Base-by-base conservation (phyloP, 2,797 vertebrate genomes). In the Vultur gryphus region DNA sequence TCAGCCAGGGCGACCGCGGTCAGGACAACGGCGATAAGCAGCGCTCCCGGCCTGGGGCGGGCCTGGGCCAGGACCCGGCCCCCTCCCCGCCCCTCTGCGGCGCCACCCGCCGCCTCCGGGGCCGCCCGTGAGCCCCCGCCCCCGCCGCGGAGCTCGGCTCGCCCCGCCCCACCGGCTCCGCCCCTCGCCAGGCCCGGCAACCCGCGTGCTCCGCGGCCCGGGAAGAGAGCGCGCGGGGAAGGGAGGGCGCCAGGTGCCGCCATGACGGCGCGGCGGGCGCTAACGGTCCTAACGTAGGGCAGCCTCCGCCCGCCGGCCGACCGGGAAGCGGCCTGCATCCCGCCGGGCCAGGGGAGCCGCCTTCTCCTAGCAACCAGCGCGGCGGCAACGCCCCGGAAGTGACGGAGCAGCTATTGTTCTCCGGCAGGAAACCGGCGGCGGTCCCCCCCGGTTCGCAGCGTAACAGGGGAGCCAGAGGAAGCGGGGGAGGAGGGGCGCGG, bases 371-470 rank as follows among this genome's bases (percentile, higher is more conserved):
- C 57, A 90, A 65, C 80, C 62, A 46, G 55, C 41, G 44, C n/a
- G 35, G 48, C 37, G 28, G 35, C n/a, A 3, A 13, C 90, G 25
- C 89, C 84, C 80, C 80, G 90, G 89, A 95, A 49, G 77, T 94
- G 91, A 96, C 91, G 88, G 37, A 35, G 15, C 29, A 31, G 80
- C 94, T 80, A 97, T 97, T 97, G 97, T 97, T 97, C 96, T 97
- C 62, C 65, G 51, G 48, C 90, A 92, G 96, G 93, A 96, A 96
- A 55, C 44, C 64, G 54, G 64, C 75, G 16, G 13, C 39, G 3
- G 4, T 6, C 26, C 28, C 44, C 44, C 41, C 58, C 52, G 54
- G 49, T 52, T 24, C 12, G 55, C 71, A 31, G 65, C 54, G 8
- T 20, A 48, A 46, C 57, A 24, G 58, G 44, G 25, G 17, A 44